A percentile compares a stretch with the other conserved stretches of the same genome.
Conservation (phyloP, 2,797 vertebrate genomes). For the Adelosebastes latens region DNA sequence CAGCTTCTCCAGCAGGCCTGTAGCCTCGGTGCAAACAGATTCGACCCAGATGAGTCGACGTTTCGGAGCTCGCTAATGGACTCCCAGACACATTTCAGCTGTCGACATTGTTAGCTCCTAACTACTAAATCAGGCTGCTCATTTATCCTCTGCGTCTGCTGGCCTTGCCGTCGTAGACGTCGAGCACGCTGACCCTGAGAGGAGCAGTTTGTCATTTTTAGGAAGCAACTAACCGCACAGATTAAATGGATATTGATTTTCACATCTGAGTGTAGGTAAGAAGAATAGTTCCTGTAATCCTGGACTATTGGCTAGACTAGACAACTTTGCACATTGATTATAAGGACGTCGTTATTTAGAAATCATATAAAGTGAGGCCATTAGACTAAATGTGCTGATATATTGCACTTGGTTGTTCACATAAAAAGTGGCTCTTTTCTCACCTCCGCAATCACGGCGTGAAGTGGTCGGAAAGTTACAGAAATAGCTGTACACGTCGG, state of each 20-base stretch:
- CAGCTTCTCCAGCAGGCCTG: not conserved
- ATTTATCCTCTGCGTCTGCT: not conserved
- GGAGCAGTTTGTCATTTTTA: not conserved
- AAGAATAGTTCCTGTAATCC: not conserved
- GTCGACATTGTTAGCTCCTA: not conserved
- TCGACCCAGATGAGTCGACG: not conserved
- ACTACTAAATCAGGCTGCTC: conserved; percentile 5
- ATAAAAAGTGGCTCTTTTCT: not conserved
- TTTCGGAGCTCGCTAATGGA: conserved; percentile 12
- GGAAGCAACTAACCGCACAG: too few relatives aligned
- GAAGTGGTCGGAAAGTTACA: not conserved
- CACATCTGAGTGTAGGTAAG: not conserved
- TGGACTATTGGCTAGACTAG: not conserved
- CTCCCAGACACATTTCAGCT: conserved; percentile 15
- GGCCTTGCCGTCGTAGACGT: not conserved
- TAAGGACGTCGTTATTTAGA: not conserved
- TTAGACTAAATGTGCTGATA: not conserved
- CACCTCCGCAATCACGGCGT: not conserved
- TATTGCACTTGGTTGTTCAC: not conserved
- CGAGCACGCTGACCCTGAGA: not conserved
- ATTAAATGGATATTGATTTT: not conserved
- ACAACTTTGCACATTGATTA: not conserved
- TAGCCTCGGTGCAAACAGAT: not conserved
- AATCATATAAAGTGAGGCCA: not conserved
- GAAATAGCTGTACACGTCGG: too few relatives aligned